These are phyloP conservation scores for Perca fluviatilis DNA, from an alignment of 2,113 vertebrate species.

Conservation along the genomic window DNA sequence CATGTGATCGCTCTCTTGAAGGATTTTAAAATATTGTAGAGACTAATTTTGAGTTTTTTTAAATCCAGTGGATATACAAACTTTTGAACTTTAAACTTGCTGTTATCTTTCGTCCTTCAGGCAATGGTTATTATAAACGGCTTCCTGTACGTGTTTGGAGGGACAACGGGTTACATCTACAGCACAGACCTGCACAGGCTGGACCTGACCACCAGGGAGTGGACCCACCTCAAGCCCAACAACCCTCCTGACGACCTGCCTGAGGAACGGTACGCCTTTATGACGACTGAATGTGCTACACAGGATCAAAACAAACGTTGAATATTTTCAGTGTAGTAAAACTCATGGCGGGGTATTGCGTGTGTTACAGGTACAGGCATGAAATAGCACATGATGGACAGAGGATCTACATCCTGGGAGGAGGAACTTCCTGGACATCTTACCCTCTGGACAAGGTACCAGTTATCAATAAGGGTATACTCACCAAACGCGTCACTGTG, in stretches of 20 bases:
- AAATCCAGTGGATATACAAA: not conserved
- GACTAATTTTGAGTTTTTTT: not conserved
- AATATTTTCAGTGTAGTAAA: not conserved
- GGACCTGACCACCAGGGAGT: conserved; percentile 95
- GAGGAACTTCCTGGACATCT: conserved; percentile 98
- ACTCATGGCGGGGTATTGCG: not conserved
- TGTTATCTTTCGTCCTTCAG: conserved; percentile 72
- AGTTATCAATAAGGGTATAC: not conserved
- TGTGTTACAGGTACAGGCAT: conserved; percentile 91
- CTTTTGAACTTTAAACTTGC: not conserved
- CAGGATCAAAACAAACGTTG: not conserved
- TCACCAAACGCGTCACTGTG: not conserved
- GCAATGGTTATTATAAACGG: conserved; percentile 99
- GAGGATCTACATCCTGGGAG: conserved; percentile 96
- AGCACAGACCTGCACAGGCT: conserved; percentile 97
- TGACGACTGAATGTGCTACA: not conserved
- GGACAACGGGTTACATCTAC: conserved; percentile 97
- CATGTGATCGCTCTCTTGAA: not conserved
- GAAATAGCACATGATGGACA: conserved; percentile 97
- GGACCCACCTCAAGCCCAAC: conserved; percentile 96
- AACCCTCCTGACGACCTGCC: conserved; percentile 94
- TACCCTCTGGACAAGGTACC: conserved; percentile 97
- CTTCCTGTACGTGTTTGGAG: conserved; percentile 96
- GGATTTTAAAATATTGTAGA: not conserved
- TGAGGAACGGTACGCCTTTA: conserved; percentile 89